Evolutionary conservation across 2,888 invertebrate species (phyloP), one percentile per base, ranked within the genome.

Genomic region (Cerceris rybyensis): DNA sequence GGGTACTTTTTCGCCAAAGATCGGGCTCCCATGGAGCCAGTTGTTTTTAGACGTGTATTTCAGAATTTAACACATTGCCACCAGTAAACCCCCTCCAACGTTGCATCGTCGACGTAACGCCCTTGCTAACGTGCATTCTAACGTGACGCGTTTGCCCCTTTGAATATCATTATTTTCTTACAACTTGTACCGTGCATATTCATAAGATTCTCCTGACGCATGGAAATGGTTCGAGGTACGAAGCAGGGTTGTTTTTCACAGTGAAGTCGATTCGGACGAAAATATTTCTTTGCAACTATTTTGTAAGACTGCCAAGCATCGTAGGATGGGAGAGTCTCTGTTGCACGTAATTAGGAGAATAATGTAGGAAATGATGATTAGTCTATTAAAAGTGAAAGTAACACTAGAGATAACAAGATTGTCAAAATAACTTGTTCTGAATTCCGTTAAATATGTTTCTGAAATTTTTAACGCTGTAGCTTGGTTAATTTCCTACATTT

Each of bases 111-210:
- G n/a, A 41, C n/a, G 58, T 42, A 41, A 63, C 46, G 60, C 46
- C 72, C 17, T 46, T 50, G 50, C 61, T 67, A 65, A 69, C 63
- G 52, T 50, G 63, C 70, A 61, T 74, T 75, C 67, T 75, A 75
- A 75, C 68, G 61, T 71, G 76, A 64, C 72, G 73, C 72, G 67
- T 71, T 75, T 70, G 63, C 78, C 46, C 70, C 75, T 74, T 70
- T 69, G 78, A 78, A 78, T 75, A 66, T 61, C 78, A 78, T 78
- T 78, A 78, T 70, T 75, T 78, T 78, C 75, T 78, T 78, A 70
- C 75, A 46, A 58, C 75, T 75, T 50, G 63, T 54, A 16, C 65
- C 70, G 67, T 78, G 66, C 70, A 73, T 78, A 78, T 75, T 78
- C 78, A 78, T 75, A 63, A 78, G 75, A 55, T 67, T 58, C 28